These are phyloP conservation scores for Trichechus manatus DNA, from an alignment of 2,113 vertebrate species.

Conservation along the genomic window DNA sequence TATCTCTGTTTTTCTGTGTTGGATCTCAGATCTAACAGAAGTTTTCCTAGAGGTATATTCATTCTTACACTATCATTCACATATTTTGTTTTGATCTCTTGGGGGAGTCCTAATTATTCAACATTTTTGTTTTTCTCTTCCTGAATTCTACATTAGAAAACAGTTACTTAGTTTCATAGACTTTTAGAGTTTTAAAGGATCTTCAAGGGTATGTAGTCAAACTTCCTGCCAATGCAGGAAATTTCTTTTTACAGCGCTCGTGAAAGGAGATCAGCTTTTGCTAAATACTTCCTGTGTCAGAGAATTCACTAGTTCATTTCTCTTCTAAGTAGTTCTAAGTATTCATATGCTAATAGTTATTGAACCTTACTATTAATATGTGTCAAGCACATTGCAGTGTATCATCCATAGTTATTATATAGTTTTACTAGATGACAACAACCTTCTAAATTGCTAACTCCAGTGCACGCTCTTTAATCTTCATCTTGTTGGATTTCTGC, in stretches of 20 bases:
- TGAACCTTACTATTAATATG: background rate
- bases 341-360: background rate
- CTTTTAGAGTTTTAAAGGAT: background rate
- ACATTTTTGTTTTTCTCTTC: slow-evolving; percentile 42
- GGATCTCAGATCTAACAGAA: slow-evolving; percentile 64
- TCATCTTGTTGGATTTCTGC: background rate
- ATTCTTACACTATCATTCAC: slow-evolving; percentile 8
- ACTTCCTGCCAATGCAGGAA: background rate
- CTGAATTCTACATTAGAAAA: slow-evolving; percentile 41
- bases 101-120: slow-evolving; percentile 68
- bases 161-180: slow-evolving; percentile 26
- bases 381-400: background rate
- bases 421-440: background rate
- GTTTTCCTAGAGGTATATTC: slow-evolving; percentile 61
- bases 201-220: slow-evolving; percentile 16
- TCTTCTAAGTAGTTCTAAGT: background rate
- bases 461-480: background rate
- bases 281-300: background rate
- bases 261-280: background rate
- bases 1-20: slow-evolving; percentile 42
- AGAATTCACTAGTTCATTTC: background rate
- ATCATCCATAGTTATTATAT: background rate
- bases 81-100: slow-evolving; percentile 70
- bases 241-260: background rate
- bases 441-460: background rate